These are phyloP conservation scores for Eidolon helvum DNA, from an alignment of 2,113 vertebrate species.

Conservation along the genomic window DNA sequence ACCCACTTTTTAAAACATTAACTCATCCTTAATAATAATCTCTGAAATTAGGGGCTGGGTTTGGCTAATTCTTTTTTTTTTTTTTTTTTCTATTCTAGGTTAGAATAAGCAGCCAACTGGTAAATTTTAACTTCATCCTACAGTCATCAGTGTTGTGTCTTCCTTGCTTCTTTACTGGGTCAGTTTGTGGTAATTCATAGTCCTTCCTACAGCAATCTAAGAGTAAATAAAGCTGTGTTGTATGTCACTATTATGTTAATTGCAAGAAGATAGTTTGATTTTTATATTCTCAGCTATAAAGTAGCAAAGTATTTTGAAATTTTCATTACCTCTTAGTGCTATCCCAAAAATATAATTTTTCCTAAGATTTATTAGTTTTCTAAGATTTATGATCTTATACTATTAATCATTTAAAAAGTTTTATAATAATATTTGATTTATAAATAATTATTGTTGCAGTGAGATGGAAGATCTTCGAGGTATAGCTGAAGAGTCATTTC, in stretches of 20 bases:
- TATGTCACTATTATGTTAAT: not conserved
- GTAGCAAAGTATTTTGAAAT: not conserved
- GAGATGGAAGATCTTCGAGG: conserved; percentile 89
- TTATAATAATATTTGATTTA: not conserved
- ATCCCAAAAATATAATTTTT: not conserved
- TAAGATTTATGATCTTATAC: not conserved
- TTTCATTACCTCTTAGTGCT: conserved; percentile 13
- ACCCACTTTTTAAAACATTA: not conserved
- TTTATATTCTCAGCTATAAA: not conserved
- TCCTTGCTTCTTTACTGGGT: conserved; percentile 14
- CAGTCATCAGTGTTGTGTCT: not conserved
- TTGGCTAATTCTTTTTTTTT: not conserved
- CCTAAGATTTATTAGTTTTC: not conserved
- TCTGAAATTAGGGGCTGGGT: not conserved
- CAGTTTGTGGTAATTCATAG: conserved; percentile 14
- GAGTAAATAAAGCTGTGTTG: not conserved
- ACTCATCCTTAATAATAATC: not conserved
- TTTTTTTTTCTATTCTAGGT: not conserved
- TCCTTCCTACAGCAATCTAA: not conserved
- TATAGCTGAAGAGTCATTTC: conserved; percentile 92
- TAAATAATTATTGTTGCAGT: conserved; percentile 44
- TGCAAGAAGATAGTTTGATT: not conserved
- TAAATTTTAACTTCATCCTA: not conserved
- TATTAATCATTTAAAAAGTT: not conserved
- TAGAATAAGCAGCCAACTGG: not conserved